These are phyloP conservation scores for Lochmaea capreae DNA, from an alignment of 2,888 invertebrate species.

Conservation along the genomic window DNA sequence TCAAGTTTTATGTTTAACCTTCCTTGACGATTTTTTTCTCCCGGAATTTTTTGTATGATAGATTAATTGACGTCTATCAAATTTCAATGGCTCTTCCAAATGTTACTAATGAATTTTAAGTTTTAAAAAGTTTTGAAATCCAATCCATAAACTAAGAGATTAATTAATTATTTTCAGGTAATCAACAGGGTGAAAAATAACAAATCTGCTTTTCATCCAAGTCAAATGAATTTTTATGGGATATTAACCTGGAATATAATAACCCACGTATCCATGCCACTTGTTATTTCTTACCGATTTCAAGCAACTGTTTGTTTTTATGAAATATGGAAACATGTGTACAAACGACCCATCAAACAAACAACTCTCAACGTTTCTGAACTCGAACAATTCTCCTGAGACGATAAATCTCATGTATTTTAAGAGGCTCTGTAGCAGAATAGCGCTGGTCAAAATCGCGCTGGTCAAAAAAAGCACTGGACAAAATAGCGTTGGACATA, in stretches of 20 bases:
- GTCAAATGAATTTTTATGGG: constrained; percentile 85
- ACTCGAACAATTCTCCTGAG: neutral
- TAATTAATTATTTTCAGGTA: constrained; percentile 53
- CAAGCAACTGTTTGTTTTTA: constrained; percentile 91
- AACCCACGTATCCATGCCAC: constrained; percentile 86
- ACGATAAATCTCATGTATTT: neutral
- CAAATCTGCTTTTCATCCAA: constrained; percentile 81
- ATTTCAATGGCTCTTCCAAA: too few relatives aligned
- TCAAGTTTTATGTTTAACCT: too few relatives aligned
- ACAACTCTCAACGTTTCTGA: neutral
- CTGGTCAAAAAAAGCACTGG: too few relatives aligned
- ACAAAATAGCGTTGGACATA: too few relatives aligned
- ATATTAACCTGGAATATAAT: constrained; percentile 91
- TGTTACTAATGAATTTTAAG: too few relatives aligned
- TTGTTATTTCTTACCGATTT: constrained; percentile 88
- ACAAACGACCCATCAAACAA: constrained; percentile 67
- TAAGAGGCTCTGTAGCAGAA: too few relatives aligned
- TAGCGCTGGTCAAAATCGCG: too few relatives aligned
- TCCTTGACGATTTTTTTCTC: too few relatives aligned
- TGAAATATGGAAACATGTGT: constrained; percentile 90
- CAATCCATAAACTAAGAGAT: too few relatives aligned
- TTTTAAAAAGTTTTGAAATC: too few relatives aligned
- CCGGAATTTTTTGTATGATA: too few relatives aligned
- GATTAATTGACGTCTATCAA: too few relatives aligned
- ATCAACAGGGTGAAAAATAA: constrained; percentile 86